Base-by-base conservation (phyloP, 2,797 vertebrate species). In the Lates japonicus region DNA sequence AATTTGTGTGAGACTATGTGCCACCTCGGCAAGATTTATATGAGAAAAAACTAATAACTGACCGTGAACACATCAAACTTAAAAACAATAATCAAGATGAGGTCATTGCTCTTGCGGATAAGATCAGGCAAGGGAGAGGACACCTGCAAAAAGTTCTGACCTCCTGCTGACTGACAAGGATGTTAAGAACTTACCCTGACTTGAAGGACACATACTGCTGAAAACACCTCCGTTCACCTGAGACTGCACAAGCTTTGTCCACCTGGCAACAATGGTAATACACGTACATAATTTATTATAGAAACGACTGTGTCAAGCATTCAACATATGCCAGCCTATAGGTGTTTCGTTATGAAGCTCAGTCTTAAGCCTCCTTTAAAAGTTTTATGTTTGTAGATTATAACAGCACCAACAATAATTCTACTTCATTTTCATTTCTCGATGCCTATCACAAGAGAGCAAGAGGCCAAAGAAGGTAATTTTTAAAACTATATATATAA, bases 111-210 rank as follows among this genome's bases (percentile, higher is more conserved):
- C 85, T 96, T 0, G 65, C 95, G 68, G 95, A 96, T 74, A 95
- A 87, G 57, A 66, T 96, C 13, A 81, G 49, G 46, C 66, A 92
- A 93, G 81, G 92, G 92, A 64, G 92, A 95, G 0, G 2, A 44
- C 0, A 71, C 5, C 1, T 94, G 92, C 61, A 0, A 13, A 33
- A 5, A 0, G 1, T 94, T 94, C 58, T 60, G 0, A 59, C 20
- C 82, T 94, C 22, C 88, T 94, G 59, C 70, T 90, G 41, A 90
- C 73, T 0, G 90, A 94, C 4, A 52, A 83, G 0, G 79, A 74
- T 0, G 20, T 92, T n/a, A 31, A 37, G 0, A 0, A 91, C 88
- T 8, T 92, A 22, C 35, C 89, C 84, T 2, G 0, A 19, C 0
- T 73, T 94, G 70, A 14, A 65, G 59, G 8, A n/a, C n/a, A 31